Conservation (phyloP, 1,140 invertebrate species). For the Achatina immaculata region DNA sequence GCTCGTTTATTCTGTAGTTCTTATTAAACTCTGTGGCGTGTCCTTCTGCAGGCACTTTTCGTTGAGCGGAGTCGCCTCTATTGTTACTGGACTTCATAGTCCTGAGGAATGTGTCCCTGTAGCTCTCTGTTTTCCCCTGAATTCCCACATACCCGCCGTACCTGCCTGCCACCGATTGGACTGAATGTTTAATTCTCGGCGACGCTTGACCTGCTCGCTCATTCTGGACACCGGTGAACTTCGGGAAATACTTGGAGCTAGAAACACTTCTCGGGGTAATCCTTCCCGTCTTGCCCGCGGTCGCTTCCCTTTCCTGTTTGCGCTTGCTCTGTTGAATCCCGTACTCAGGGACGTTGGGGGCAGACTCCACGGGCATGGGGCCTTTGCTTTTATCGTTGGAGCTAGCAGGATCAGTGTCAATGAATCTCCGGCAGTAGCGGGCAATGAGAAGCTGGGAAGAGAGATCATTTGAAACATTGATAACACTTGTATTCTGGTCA, state of each 20-base stretch:
- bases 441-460: not conserved
- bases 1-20: no score
- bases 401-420: not conserved
- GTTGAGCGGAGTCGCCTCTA: not conserved
- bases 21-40: not conserved
- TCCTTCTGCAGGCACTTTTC: not conserved
- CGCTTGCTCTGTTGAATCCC: not conserved
- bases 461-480: no score
- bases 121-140: no score
- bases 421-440: constrained; percentile 7
- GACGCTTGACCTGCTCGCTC: no score
- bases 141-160: no score
- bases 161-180: no score
- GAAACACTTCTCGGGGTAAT: not conserved
- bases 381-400: not conserved
- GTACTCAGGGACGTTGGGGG: not conserved
- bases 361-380: constrained; percentile 21
- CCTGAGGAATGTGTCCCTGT: not conserved
- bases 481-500: no score
- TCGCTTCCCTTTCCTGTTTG: not conserved
- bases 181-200: no score
- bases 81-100: not conserved
- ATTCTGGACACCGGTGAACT: not conserved
- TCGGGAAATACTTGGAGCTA: not conserved
- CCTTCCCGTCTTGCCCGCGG: not conserved